Evolutionary conservation across 2,797 vertebrate genomes (phyloP).

Genomic region (Lates japonicus): DNA sequence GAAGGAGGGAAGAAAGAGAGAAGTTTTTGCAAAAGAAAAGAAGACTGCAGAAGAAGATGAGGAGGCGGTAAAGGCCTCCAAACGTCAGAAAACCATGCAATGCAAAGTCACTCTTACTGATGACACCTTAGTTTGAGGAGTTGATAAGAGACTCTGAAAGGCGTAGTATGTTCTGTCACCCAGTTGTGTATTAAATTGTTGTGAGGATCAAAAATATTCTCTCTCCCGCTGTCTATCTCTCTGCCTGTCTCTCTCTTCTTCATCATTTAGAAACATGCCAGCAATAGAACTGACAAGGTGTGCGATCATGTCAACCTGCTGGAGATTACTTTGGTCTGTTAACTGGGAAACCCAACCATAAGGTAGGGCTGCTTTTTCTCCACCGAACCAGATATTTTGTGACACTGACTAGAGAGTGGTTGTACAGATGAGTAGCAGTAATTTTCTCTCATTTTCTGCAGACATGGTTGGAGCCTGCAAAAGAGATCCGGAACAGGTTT

Average conservation of each 20-base stretch:
- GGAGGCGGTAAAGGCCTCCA: slow-evolving; percentile 85
- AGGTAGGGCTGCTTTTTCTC: slow-evolving; percentile 82
- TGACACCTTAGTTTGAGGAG: slow-evolving; percentile 90
- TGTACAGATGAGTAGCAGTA: not conserved
- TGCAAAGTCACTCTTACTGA: slow-evolving; percentile 95
- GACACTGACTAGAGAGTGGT: not conserved
- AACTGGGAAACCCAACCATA: slow-evolving; percentile 89
- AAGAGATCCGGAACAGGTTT: slow-evolving; percentile 95
- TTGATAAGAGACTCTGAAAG: slow-evolving; percentile 88
- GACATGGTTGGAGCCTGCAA: slow-evolving; percentile 95
- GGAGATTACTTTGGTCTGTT: slow-evolving; percentile 96
- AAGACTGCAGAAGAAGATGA: slow-evolving; percentile 80
- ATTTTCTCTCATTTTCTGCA: slow-evolving; percentile 66
- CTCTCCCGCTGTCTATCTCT: not conserved
- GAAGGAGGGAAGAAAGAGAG: slow-evolving; percentile 78
- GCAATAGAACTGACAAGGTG: slow-evolving; percentile 94
- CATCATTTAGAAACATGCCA: slow-evolving; percentile 92
- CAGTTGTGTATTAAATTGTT: not conserved
- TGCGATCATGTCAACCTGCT: slow-evolving; percentile 96
- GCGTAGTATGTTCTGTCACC: not conserved
- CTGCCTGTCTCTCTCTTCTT: not conserved
- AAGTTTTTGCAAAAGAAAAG: slow-evolving; percentile 75
- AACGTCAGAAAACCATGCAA: slow-evolving; percentile 90
- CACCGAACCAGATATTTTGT: not conserved
- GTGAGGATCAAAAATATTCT: slow-evolving; percentile 7